Base-by-base conservation (phyloP, 2,888 invertebrate species). In the Xanthorhoe designata region DNA sequence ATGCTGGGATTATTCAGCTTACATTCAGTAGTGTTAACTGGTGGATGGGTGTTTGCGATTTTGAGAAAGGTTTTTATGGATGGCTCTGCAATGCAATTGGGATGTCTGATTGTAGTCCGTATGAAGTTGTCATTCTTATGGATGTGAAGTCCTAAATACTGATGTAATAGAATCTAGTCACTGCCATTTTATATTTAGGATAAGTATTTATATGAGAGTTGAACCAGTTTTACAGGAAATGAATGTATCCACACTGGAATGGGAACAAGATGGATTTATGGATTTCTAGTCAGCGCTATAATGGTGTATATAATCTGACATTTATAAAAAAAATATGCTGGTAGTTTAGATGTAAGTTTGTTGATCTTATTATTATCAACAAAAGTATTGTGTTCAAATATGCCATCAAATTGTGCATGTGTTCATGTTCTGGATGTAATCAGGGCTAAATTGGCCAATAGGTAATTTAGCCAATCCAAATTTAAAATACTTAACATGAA, bases 21-120 rank as follows among this genome's bases (percentile, higher is more conserved):
- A 96, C 96, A 0, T 95, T 96, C 83, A 95, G 95, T 77, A 95
- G 95, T 66, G 93, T 94, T 38, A 95, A 94, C 72, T 97, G 96
- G 96, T 92, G 94, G 81, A 95, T 95, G 76, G 96, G 96, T 86
- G 94, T 96, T 2, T 94, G 94, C 64, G 96, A 97, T 85, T 95
- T 96, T 79, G 97, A 97, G 77, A 97, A 97, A 84, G 96, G 96
- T 0, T 96, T 96, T 87, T 97, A 96, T 75, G 96, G 96, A 6
- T 96, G 96, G 96, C 86, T 96, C 17, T 97, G 96, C 81, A 94
- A 95, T 64, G 89, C 94, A 49, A 75, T 96, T 42, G 94, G 94
- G 66, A 89, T 96, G 75, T 95, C 96, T 15, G 96, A 96, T 77
- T 97, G 96, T 79, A 95, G 96, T 74, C 96, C 96, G 0, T 97